Percentiles rank a stretch among this genome's conserved stretches.
These are phyloP conservation scores for Brachionus rotundiformis DNA, from an alignment of 1,140 invertebrate species.

Conservation along the genomic window DNA sequence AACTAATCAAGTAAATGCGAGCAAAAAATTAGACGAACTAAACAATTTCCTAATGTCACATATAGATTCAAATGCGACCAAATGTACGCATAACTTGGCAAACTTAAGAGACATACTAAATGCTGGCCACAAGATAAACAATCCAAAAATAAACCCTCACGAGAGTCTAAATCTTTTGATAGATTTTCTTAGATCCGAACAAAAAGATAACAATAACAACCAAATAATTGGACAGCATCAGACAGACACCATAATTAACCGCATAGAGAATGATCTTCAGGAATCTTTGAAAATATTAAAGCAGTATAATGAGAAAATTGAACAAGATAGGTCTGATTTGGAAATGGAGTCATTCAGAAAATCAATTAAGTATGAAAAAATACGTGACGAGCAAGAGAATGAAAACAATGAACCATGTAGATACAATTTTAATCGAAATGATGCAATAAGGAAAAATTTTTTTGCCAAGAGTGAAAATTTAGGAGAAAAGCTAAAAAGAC, in stretches of 20 bases:
- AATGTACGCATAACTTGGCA: not conserved
- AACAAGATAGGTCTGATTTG: not conserved
- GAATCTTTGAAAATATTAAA: slow-evolving; percentile 30
- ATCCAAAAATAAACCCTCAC: not conserved
- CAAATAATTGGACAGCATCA: not conserved
- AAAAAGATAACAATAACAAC: slow-evolving; percentile 37
- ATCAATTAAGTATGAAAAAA: not conserved
- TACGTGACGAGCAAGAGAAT: not conserved
- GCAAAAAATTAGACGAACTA: slow-evolving; percentile 13
- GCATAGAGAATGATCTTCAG: slow-evolving; percentile 30
- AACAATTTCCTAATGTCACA: slow-evolving; percentile 37
- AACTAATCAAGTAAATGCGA: slow-evolving; percentile 11
- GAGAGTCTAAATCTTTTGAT: slow-evolving; percentile 26
- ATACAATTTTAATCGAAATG: slow-evolving; percentile 21
- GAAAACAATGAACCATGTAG: not conserved
- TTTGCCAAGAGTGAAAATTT: slow-evolving; percentile 25
- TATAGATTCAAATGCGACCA: not conserved
- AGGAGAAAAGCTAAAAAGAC: not conserved
- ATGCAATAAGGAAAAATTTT: slow-evolving; percentile 30
- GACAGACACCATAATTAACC: not conserved
- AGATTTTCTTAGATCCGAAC: slow-evolving; percentile 2
- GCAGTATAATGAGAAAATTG: slow-evolving; percentile 16
- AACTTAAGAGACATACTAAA: slow-evolving; percentile 20
- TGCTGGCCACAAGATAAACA: not conserved
- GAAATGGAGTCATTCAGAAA: not conserved